Percentiles rank a stretch among this genome's conserved stretches.
These are phyloP conservation scores for Galleria mellonella DNA, from an alignment of 1,140 invertebrate genomes.

Conservation along the genomic window DNA sequence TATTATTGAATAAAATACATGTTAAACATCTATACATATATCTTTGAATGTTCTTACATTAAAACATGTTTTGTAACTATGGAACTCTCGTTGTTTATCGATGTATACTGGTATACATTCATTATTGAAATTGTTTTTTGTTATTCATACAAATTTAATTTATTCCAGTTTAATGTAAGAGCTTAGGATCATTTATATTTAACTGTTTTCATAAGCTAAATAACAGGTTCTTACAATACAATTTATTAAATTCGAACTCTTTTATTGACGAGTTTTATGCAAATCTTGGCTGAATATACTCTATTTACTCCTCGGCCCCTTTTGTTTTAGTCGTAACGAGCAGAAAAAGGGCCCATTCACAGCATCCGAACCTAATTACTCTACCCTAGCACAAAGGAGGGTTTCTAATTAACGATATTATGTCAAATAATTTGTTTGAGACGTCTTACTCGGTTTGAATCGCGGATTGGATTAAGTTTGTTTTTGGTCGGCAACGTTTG, in stretches of 20 bases:
- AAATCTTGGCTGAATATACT: slow-evolving; percentile 62
- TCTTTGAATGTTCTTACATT: no score
- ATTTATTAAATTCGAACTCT: slow-evolving; percentile 26
- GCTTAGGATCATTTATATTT: no score
- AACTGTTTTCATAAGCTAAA: no score
- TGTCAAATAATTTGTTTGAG: slow-evolving; percentile 74
- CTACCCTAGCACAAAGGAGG: slow-evolving; percentile 58
- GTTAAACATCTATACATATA: no score
- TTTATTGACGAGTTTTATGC: slow-evolving; percentile 57
- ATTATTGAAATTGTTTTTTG: no score
- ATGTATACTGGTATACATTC: no score
- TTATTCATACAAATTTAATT: no score
- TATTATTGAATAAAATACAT: no score
- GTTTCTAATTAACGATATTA: slow-evolving; percentile 74
- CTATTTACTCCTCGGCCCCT: slow-evolving; percentile 66
- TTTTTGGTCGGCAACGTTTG: slow-evolving; percentile 49
- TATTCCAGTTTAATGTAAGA: no score
- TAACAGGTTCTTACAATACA: no score
- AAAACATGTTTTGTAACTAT: no score
- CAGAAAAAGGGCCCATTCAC: slow-evolving; percentile 71
- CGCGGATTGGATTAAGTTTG: slow-evolving; percentile 69
- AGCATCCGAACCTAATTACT: slow-evolving; percentile 70
- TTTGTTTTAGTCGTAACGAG: slow-evolving; percentile 68
- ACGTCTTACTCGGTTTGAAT: slow-evolving; percentile 60
- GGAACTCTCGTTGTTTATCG: no score